Evolutionary conservation across 2,888 invertebrate genomes (phyloP).

Genomic region (Drosophila neoperkinsi): DNA sequence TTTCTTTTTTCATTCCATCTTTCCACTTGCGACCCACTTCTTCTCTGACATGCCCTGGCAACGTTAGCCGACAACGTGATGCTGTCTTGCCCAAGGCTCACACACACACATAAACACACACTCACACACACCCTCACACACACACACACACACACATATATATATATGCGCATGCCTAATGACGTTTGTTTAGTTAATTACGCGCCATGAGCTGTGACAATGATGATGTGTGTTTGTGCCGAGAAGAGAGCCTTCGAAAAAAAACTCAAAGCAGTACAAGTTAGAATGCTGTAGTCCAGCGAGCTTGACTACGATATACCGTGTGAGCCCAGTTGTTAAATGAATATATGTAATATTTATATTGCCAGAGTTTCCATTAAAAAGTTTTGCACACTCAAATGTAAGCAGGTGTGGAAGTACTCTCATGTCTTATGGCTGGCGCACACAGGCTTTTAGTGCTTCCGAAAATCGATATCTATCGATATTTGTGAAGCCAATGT

Average conservation of each 20-base stretch:
- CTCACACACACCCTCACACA: slow-evolving; percentile 15
- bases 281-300: neutral
- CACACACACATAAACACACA: slow-evolving; percentile 2
- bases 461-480: neutral
- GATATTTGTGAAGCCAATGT: neutral
- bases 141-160: slow-evolving; percentile 3
- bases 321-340: neutral
- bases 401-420: neutral
- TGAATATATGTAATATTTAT: neutral
- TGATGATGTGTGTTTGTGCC: slow-evolving; percentile 62
- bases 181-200: slow-evolving; percentile 83
- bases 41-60: slow-evolving; percentile 37
- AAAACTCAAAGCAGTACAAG: slow-evolving; percentile 36
- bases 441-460: neutral
- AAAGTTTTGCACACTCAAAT: neutral
- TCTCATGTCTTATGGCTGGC: neutral
- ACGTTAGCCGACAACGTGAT: slow-evolving; percentile 24
- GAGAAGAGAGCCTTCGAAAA: slow-evolving; percentile 27
- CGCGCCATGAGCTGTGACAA: slow-evolving; percentile 80
- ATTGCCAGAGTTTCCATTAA: neutral
- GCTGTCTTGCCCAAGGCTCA: slow-evolving; percentile 54
- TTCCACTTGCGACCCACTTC: slow-evolving; percentile 8
- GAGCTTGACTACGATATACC: neutral
- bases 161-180: slow-evolving; percentile 75
- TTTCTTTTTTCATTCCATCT: slow-evolving; percentile 1